phyloP scores from a whole-genome alignment of 2,113 vertebrate species.

The Halichoeres trimaculatus region DNA sequence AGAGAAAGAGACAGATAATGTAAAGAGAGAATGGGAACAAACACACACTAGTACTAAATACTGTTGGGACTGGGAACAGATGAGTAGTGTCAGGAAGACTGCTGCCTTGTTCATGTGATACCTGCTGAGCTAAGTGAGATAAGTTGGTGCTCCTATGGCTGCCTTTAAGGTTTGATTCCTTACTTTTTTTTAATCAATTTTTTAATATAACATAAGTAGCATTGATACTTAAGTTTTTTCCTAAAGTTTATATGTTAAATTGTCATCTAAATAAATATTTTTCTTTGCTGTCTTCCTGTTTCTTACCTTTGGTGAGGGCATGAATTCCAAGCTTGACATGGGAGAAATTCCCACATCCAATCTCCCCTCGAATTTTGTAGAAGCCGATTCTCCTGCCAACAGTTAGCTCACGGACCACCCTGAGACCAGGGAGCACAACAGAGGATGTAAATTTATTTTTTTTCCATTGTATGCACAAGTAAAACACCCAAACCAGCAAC shows the following conservation, averaged over 20 bases:
- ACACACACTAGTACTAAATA: no score
- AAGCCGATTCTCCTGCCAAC: conserved; percentile 96
- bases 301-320: conserved; percentile 94
- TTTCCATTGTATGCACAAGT: no score
- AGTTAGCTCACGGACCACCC: conserved; percentile 92
- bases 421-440: conserved; percentile 60
- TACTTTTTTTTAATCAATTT: no score
- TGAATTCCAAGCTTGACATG: conserved; percentile 97
- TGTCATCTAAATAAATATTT: neutral
- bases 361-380: conserved; percentile 94
- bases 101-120: no score
- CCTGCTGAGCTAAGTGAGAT: no score
- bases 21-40: no score
- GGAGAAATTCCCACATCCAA: conserved; percentile 98
- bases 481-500: neutral
- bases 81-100: no score
- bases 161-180: no score
- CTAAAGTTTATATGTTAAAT: neutral
- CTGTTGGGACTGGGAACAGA: no score
- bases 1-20: no score
- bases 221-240: neutral
- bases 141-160: no score
- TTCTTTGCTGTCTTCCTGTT: neutral
- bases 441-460: neutral
- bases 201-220: neutral